A percentile compares a stretch with the other conserved stretches of the same genome.
Conservation (phyloP, 2,113 vertebrate genomes). For the Gulo gulo region DNA sequence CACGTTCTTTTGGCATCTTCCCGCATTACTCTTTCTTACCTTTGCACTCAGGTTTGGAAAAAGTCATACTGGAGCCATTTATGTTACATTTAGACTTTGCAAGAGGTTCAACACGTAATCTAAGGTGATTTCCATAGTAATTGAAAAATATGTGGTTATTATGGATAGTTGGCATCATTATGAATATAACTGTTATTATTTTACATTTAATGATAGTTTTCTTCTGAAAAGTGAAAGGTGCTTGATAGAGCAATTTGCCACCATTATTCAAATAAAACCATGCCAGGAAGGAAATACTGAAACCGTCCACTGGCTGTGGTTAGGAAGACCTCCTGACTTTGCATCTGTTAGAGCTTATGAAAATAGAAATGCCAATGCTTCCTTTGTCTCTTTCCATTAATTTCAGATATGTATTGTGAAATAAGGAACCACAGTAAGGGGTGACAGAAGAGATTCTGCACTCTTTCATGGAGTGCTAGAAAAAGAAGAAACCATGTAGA, state of each 20-base stretch:
- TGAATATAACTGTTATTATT: conserved; percentile 6
- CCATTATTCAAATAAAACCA: conserved; percentile 33
- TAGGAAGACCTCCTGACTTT: not conserved
- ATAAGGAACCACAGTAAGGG: not conserved
- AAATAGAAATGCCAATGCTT: not conserved
- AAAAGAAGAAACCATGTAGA: not conserved
- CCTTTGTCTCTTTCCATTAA: conserved; percentile 7
- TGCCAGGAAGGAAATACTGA: conserved; percentile 27
- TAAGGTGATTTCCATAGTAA: conserved; percentile 17
- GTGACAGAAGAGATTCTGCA: not conserved
- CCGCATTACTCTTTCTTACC: not conserved
- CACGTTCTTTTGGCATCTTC: not conserved
- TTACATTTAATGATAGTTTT: conserved; percentile 39
- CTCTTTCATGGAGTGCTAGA: not conserved
- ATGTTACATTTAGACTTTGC: not conserved
- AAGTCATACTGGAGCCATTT: not conserved
- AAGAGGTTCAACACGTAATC: not conserved
- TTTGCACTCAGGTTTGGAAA: not conserved
- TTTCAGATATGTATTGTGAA: not conserved
- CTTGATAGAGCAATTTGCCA: conserved; percentile 55
- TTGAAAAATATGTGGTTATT: not conserved
- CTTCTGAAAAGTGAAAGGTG: conserved; percentile 24
- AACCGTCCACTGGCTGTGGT: not conserved
- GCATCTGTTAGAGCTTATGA: not conserved
- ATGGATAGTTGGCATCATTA: conserved; percentile 18